Conservation (phyloP, 2,888 invertebrate species). For the Uropetala carovei region DNA sequence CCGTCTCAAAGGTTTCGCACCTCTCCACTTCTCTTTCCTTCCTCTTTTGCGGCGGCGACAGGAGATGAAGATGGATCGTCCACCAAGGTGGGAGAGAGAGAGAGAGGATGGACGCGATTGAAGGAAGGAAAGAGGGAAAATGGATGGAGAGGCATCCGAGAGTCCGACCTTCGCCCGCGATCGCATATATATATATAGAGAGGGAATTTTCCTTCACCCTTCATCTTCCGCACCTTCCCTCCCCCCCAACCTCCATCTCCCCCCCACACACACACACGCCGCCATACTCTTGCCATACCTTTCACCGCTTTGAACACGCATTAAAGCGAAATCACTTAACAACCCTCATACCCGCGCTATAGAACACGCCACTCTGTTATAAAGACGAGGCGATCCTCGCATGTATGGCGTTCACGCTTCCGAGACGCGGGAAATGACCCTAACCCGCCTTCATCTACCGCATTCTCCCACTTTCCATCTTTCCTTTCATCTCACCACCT, state of each 20-base stretch:
- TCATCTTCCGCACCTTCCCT: not conserved
- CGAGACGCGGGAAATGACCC: not conserved
- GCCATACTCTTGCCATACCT: not conserved
- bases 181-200: not conserved
- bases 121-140: not conserved
- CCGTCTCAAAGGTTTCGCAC: too few relatives aligned
- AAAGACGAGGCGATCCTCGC: not conserved
- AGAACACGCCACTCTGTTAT: not conserved
- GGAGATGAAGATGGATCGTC: too few relatives aligned
- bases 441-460: not conserved
- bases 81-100: too few relatives aligned
- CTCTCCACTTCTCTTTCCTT: too few relatives aligned
- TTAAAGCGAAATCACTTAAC: not conserved
- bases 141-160: not conserved
- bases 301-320: conserved; percentile 9
- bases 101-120: too few relatives aligned
- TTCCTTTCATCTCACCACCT: not conserved
- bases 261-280: not conserved
- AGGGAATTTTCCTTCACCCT: not conserved
- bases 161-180: not conserved
- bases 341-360: not conserved
- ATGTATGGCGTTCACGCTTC: not conserved
- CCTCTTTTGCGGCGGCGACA: too few relatives aligned
- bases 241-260: not conserved
- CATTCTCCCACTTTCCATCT: not conserved